phyloP scores from a whole-genome alignment of 2,888 invertebrate species.

The Dasypolia templi region DNA sequence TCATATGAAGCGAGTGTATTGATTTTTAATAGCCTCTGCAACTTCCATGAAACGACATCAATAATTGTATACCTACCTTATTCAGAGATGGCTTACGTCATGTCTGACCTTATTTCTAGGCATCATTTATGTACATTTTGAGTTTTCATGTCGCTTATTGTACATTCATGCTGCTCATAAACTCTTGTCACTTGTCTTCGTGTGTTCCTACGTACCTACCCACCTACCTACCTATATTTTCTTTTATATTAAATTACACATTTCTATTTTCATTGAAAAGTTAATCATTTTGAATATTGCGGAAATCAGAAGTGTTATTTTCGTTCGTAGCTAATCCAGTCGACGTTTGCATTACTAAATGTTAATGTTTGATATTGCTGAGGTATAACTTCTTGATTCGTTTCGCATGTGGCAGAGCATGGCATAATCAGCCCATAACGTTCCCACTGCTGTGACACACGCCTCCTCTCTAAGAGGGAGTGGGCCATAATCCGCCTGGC shows the following conservation, averaged over 20 bases:
- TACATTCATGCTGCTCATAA: slow-evolving; percentile 5
- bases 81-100: slow-evolving; percentile 60
- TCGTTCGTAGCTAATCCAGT: slow-evolving; percentile 44
- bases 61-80: slow-evolving; percentile 38
- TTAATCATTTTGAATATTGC: slow-evolving; percentile 35
- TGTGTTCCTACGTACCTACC: background rate
- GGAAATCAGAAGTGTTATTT: slow-evolving; percentile 31
- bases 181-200: background rate
- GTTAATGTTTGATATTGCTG: slow-evolving; percentile 34
- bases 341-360: slow-evolving; percentile 33
- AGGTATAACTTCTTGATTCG: slow-evolving; percentile 32
- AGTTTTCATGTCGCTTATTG: background rate
- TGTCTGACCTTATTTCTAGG: slow-evolving; percentile 62
- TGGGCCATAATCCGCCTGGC: too few species aligned
- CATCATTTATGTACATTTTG: slow-evolving; percentile 36
- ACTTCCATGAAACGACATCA: slow-evolving; percentile 59
- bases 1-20: slow-evolving; percentile 52
- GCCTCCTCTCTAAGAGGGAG: background rate
- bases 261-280: slow-evolving; percentile 18
- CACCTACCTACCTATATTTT: background rate
- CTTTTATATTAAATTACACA: slow-evolving; percentile 5
- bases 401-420: slow-evolving; percentile 7
- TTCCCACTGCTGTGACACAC: background rate
- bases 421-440: background rate
- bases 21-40: slow-evolving; percentile 69